Conservation (phyloP, 2,113 vertebrate species). For the Callipepla californica region DNA sequence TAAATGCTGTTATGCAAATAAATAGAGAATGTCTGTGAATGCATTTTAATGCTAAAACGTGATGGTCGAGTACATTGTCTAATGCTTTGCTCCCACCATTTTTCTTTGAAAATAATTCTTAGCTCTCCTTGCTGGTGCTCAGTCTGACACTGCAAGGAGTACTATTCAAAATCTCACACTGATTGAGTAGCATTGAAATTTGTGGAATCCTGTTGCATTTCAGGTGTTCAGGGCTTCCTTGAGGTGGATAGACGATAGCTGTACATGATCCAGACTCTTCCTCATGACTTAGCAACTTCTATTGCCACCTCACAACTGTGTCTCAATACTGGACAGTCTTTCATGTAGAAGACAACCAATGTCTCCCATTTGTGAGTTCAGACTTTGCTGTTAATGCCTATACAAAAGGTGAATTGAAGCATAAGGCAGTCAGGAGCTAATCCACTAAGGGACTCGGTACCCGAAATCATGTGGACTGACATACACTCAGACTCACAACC, state of each 20-base stretch:
- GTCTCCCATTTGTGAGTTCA: neutral
- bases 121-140: neutral
- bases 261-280: neutral
- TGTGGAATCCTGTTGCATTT: neutral
- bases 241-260: neutral
- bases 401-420: neutral
- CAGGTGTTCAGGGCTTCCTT: neutral
- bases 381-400: neutral
- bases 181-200: neutral
- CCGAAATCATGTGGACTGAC: neutral
- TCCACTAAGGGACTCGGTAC: neutral
- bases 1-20: neutral
- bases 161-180: neutral
- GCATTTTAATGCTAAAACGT: neutral
- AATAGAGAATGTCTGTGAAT: neutral
- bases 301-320: neutral
- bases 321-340: neutral
- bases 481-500: neutral
- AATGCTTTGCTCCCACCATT: neutral
- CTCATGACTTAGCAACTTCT: neutral
- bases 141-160: neutral
- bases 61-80: neutral
- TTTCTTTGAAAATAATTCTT: neutral
- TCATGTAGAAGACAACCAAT: neutral
- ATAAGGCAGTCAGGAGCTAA: neutral